Percentiles rank a stretch among this genome's conserved stretches.
Conservation (phyloP, 2,888 invertebrate genomes). For the Chaitophorus viminalis region DNA sequence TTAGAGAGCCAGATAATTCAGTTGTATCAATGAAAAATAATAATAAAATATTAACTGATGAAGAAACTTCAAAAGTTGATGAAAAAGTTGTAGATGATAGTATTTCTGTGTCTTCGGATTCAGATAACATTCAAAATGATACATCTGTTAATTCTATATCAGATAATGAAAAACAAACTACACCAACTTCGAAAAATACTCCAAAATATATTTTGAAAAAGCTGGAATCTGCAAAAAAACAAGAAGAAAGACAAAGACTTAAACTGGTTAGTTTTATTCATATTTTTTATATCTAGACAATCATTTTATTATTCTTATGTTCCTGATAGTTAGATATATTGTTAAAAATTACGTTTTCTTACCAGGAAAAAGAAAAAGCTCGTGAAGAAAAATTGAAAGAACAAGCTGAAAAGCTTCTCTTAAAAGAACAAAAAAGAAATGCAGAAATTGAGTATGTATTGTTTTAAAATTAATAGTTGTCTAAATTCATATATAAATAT, state of each 20-base stretch:
- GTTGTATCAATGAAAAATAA: background rate
- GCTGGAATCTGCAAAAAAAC: constrained; percentile 56
- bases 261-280: constrained; percentile 42
- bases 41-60: background rate
- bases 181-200: constrained; percentile 22
- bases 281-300: background rate
- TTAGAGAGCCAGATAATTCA: background rate
- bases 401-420: constrained; percentile 63
- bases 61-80: background rate
- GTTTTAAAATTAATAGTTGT: too few relatives aligned
- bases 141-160: constrained; percentile 28
- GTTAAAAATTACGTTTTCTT: background rate
- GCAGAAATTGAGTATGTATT: constrained; percentile 63
- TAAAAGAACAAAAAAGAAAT: constrained; percentile 62
- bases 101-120: background rate
- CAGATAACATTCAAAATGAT: constrained; percentile 2
- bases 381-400: constrained; percentile 63
- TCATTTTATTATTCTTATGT: too few relatives aligned
- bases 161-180: background rate
- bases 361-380: constrained; percentile 62
- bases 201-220: constrained; percentile 3
- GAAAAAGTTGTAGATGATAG: constrained; percentile 2
- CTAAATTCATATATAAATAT: background rate
- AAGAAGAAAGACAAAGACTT: constrained; percentile 49
- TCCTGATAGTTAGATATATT: background rate